A percentile compares a stretch with the other conserved stretches of the same genome.
phyloP scores from a whole-genome alignment of 2,113 vertebrate species.

The Scomber scombrus region DNA sequence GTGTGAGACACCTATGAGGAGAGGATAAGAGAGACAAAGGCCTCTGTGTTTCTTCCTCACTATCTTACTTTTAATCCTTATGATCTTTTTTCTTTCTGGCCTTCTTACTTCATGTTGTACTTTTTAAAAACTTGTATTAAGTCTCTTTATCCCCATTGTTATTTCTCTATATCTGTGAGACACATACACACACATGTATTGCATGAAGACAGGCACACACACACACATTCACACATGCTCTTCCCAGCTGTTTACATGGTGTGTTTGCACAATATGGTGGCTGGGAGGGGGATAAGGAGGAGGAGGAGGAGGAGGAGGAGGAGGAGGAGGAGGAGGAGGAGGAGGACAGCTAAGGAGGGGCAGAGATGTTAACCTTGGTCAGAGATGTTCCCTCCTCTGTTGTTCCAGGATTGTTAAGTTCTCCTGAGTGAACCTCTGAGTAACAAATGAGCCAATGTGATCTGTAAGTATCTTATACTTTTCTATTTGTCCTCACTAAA shows the following conservation, averaged over 20 bases:
- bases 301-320: constrained; percentile 9
- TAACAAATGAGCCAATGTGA: background rate
- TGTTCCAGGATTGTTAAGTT: background rate
- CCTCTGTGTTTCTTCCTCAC: constrained; percentile 47
- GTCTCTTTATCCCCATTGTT: background rate
- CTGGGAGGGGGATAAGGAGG: constrained; percentile 12
- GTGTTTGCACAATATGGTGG: constrained; percentile 79
- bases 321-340: constrained; percentile 1
- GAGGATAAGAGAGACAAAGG: constrained; percentile 71
- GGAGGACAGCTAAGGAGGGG: constrained; percentile 47
- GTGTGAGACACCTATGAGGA: constrained; percentile 66
- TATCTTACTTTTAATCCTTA: constrained; percentile 49
- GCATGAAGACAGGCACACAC: background rate
- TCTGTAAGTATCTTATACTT: background rate
- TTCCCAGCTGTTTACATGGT: constrained; percentile 76
- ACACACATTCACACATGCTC: constrained; percentile 34
- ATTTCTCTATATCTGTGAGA: background rate
- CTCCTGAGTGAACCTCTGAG: background rate
- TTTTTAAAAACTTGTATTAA: constrained; percentile 7
- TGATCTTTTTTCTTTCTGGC: background rate
- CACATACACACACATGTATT: background rate
- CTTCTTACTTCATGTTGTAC: background rate
- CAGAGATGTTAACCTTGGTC: constrained; percentile 53
- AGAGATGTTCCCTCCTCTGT: constrained; percentile 59
- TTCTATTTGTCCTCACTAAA: background rate